Evolutionary conservation across 1,140 invertebrate genomes (phyloP), one percentile per base, ranked within the genome.

Genomic region (Drosophila saltans): DNA sequence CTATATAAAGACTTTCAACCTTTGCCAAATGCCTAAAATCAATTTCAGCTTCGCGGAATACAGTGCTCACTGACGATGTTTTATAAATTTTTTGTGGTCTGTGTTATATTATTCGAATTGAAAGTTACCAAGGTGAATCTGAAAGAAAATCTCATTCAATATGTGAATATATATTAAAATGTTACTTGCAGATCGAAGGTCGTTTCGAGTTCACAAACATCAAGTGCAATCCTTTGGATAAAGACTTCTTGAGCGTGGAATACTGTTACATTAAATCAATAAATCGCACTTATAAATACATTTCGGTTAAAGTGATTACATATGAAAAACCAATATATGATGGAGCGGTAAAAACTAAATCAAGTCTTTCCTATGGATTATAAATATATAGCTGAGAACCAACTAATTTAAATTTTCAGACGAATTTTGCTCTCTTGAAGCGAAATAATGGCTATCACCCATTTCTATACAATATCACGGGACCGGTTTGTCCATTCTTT

Each of bases 221-320:
- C 0, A 52, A 52, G 24, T 52, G 45, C n/a, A 24, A 8, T 52
- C 9, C 21, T 21, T 52, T 52, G 8, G 45, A 52, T 24, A 26
- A 52, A 24, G 24, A 9, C 26, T 52, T 52, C 26, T 2, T 26
- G 2, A 11, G 26, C 2, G 24, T 52, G 16, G 8, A 52, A 26
- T 21, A 52, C 3, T 52, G 45, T 10, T 52, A 52, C 1, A 52
- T 52, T 21, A 52, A 52, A 26, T 7, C 45, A 9, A 9, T 52
- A 3, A 52, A 52, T 52, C 45, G 45, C 7, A 52, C n/a, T 1
- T 52, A 52, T 52, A 52, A 52, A 52, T 52, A 52, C 6, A 52
- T 52, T 10, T 24, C 45, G 21, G 9, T 52, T 3, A 24, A 3
- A 24, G 45, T 8, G 24, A 26, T 16, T 10, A 5, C 6, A 9